A percentile compares a stretch with the other conserved stretches of the same genome.
Conservation (phyloP, 1,140 invertebrate genomes). For the Muscidifurax raptorellus region DNA sequence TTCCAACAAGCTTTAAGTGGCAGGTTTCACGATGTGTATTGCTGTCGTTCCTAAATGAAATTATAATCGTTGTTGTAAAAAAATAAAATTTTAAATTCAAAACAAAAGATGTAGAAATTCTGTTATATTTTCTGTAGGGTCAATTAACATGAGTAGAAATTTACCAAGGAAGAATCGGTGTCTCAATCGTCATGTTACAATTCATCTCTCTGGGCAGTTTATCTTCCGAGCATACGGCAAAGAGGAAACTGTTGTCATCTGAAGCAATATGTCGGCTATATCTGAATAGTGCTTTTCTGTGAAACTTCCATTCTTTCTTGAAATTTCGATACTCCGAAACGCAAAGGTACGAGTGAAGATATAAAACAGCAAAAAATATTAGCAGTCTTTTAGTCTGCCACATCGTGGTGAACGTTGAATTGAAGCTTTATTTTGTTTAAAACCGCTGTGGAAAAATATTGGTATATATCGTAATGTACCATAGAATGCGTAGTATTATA, state of each 20-base stretch:
- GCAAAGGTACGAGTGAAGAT: neutral
- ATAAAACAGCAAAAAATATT: neutral
- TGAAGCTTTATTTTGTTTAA: neutral
- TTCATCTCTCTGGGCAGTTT: constrained; percentile 19
- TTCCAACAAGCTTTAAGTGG: neutral
- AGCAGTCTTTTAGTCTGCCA: neutral
- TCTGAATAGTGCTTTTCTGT: neutral
- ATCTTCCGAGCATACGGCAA: constrained; percentile 8
- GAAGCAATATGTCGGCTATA: constrained; percentile 12
- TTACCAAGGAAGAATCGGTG: constrained; percentile 18
- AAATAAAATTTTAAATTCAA: neutral
- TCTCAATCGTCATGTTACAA: constrained; percentile 42
- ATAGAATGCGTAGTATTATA: neutral
- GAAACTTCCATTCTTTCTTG: constrained; percentile 42
- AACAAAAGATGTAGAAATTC: neutral
- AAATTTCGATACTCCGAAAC: constrained; percentile 13
- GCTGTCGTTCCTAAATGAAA: neutral
- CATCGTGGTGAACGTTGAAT: neutral
- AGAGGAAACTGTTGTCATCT: constrained; percentile 38
- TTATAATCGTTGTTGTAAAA: constrained; percentile 1
- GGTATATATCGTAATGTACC: neutral
- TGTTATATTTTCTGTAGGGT: neutral
- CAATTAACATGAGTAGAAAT: neutral
- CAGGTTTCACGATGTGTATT: neutral
- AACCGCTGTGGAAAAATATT: neutral